Evolutionary conservation across 2,113 vertebrate species (phyloP).

Genomic region (Cromileptes altivelis): DNA sequence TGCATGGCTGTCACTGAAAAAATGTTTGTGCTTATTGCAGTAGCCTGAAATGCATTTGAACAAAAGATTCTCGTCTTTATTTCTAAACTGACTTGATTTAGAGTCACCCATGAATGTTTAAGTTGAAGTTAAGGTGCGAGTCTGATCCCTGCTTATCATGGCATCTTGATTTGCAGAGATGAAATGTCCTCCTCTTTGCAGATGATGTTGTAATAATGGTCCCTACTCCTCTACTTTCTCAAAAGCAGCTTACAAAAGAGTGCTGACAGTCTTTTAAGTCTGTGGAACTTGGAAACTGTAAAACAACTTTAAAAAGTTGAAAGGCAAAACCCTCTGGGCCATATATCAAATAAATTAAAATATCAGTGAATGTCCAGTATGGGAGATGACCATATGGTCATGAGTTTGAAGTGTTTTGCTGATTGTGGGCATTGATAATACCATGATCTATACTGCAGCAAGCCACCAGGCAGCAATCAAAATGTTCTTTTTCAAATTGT

Average conservation of each 20-base stretch:
- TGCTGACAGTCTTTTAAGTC: no score
- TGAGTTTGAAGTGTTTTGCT: no score
- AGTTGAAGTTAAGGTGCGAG: neutral
- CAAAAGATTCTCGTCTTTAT: neutral
- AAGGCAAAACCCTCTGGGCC: no score
- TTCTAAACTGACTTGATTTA: neutral
- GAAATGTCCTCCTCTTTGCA: neutral
- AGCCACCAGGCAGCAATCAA: no score
- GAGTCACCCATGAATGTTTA: neutral
- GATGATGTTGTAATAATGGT: neutral
- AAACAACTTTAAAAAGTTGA: no score
- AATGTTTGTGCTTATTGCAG: slow-evolving; percentile 6
- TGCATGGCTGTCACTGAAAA: neutral
- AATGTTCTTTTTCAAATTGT: no score
- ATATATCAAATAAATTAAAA: no score
- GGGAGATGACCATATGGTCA: no score
- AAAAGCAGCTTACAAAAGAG: neutral
- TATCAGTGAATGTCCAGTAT: no score
- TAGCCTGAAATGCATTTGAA: neutral
- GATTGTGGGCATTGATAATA: no score
- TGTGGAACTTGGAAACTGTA: no score
- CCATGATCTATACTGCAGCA: no score
- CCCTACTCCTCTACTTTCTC: neutral
- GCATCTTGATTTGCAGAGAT: neutral
- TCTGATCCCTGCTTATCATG: neutral